Evolutionary conservation across 1,140 invertebrate species (phyloP), one percentile per base, ranked within the genome.

Genomic region (Lerema accius): DNA sequence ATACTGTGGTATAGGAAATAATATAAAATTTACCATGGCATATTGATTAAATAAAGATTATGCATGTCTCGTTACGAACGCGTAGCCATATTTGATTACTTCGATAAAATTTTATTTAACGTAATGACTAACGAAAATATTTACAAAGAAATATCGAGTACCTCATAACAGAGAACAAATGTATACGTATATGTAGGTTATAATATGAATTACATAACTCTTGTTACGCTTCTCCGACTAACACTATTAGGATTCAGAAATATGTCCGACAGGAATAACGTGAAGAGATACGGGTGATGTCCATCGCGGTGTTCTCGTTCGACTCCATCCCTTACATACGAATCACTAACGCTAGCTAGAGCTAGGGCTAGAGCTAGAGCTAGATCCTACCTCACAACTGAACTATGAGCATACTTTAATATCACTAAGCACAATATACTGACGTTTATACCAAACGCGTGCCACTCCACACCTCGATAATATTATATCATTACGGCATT

Each of bases 351-450:
- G 74, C 84, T 87, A 86, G 84, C 86, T 89, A 89, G 71, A 64
- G 78, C 82, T 86, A 86, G 81, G 75, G 70, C 82, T 86, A 86
- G 81, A 73, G 78, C 82, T 86, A 86, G 80, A 76, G 69, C 82
- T 86, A 86, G 81, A 73, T 69, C 75, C 83, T 88, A 87, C 82
- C 73, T 85, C 82, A 85, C 79, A 79, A 80, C 73, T 78, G 79
- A 82, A 59, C 86, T 88, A 90, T 88, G 82, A 88, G 87, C 85
- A 80, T 86, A 80, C 56, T 66, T 81, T 73, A 78, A 78, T 86
- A 88, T 89, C 85, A 88, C 87, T 88, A 88, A 86, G 84, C 87
- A 79, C 71, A 77, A 84, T 85, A 82, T 84, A 82, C 74, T 73
- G 72, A 65, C 66, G 71, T 79, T 80, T 65, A 78, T 65, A 76